Evolutionary conservation across 2,797 vertebrate genomes (phyloP), one percentile per base, ranked within the genome.

Genomic region (Philypnodon macrostomus): DNA sequence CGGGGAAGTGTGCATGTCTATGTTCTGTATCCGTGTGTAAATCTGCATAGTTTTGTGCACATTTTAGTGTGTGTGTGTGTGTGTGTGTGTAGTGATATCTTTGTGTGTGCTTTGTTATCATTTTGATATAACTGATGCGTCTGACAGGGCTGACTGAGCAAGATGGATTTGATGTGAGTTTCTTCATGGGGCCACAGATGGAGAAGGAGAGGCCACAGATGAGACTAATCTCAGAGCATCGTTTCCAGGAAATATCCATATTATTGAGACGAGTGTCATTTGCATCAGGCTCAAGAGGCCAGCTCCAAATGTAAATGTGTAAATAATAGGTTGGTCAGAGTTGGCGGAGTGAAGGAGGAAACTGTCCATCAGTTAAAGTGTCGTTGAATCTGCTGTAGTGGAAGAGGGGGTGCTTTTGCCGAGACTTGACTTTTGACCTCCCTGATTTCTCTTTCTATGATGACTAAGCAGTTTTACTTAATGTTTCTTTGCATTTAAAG

Each of bases 121-220:
- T 58, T 62, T 53, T 66, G 52, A 72, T 39, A 67, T n/a, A 6
- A 68, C 34, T 24, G 21, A 40, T 67, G 69, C 63, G 67, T 75
- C 68, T 77, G 65, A 68, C 63, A 67, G 53, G 63, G 58, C 40
- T 51, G 34, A 70, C 51, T 61, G 67, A 70, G 51, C 37, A 31
- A 46, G 51, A 65, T 71, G 42, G 59, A 65, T 73, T 74, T 57
- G 50, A 72, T 73, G 44, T 68, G 37, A 14, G 55, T 68, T 42
- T 62, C 63, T 67, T 75, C 61, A 54, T 58, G 31, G 74, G 67
- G 53, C 55, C 64, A 73, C 71, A 69, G 70, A 68, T 70, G 61
- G 61, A n/a, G 50, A 53, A 49, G 63, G 23, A 56, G 45, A 31
- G 53, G 49, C 35, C 56, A 41, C 63, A 80, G 51, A 72, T 68